Evolutionary conservation across 1,140 invertebrate genomes (phyloP).

Genomic region (Pseudomyrmex concolor): DNA sequence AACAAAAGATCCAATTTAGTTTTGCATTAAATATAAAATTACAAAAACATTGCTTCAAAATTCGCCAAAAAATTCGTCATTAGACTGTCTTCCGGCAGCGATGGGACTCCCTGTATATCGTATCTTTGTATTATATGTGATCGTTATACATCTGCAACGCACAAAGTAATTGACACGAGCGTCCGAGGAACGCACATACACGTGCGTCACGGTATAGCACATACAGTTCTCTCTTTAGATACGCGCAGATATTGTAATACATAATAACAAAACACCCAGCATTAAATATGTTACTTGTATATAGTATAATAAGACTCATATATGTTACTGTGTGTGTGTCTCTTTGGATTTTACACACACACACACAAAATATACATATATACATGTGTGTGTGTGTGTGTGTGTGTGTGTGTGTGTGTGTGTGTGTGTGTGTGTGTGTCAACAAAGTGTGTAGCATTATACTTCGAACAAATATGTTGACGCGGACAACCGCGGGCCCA

Average conservation of each 20-base stretch:
- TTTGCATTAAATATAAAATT: too few relatives aligned
- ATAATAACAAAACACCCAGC: slow-evolving; percentile 63
- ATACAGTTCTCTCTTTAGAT: neutral
- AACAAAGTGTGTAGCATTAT: slow-evolving; percentile 85
- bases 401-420: slow-evolving; percentile 59
- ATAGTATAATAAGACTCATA: slow-evolving; percentile 34
- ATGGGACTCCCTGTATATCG: slow-evolving; percentile 18
- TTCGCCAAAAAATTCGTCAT: neutral
- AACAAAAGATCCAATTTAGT: too few relatives aligned
- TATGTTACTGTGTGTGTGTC: slow-evolving; percentile 59
- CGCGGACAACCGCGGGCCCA: slow-evolving; percentile 95
- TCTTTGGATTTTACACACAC: too few relatives aligned
- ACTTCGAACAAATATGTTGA: slow-evolving; percentile 99
- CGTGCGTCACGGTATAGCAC: slow-evolving; percentile 35
- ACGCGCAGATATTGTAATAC: slow-evolving; percentile 31
- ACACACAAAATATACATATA: too few relatives aligned
- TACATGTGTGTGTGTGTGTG: too few relatives aligned
- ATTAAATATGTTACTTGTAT: slow-evolving; percentile 31
- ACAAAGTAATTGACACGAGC: slow-evolving; percentile 21
- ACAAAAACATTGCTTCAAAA: neutral
- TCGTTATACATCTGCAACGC: slow-evolving; percentile 45
- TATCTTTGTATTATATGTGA: slow-evolving; percentile 5
- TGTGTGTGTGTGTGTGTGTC: slow-evolving; percentile 65
- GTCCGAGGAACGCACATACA: neutral
- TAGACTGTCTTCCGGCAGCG: neutral